Evolutionary conservation across 2,888 invertebrate species (phyloP).

Genomic region (Melitaea athalia): DNA sequence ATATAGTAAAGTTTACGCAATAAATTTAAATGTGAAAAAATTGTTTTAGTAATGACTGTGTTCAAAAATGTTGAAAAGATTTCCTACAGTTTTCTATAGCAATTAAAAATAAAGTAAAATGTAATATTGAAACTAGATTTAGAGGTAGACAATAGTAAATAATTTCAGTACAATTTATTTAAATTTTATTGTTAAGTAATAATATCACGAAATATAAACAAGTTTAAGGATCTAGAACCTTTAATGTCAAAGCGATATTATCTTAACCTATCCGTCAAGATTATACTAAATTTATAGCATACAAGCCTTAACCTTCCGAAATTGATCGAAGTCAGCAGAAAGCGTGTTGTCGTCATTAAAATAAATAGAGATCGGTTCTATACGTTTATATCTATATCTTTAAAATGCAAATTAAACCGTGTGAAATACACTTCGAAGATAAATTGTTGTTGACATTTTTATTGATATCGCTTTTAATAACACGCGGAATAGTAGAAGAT

Average conservation of each 20-base stretch:
- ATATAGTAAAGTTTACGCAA: too few species aligned
- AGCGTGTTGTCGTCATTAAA: slow-evolving; percentile 34
- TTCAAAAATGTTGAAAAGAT: too few species aligned
- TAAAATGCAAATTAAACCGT: neutral
- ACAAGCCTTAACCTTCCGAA: slow-evolving; percentile 38
- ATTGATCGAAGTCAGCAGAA: slow-evolving; percentile 28
- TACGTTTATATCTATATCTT: neutral
- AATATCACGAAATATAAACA: neutral
- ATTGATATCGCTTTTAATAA: neutral
- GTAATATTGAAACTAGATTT: neutral
- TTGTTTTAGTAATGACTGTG: too few species aligned
- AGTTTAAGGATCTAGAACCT: slow-evolving; percentile 7
- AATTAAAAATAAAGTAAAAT: neutral
- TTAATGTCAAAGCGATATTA: slow-evolving; percentile 15
- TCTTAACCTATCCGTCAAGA: slow-evolving; percentile 30
- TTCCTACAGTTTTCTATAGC: neutral
- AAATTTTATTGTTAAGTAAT: neutral
- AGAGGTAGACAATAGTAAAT: neutral
- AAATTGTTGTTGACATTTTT: neutral
- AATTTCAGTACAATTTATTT: neutral
- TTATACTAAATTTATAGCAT: slow-evolving; percentile 31
- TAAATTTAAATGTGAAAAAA: too few species aligned
- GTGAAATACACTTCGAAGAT: neutral
- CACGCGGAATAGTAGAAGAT: neutral
- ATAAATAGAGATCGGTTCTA: neutral